These are phyloP conservation scores for Alouatta palliata DNA, from an alignment of 2,113 vertebrate species.

Conservation along the genomic window DNA sequence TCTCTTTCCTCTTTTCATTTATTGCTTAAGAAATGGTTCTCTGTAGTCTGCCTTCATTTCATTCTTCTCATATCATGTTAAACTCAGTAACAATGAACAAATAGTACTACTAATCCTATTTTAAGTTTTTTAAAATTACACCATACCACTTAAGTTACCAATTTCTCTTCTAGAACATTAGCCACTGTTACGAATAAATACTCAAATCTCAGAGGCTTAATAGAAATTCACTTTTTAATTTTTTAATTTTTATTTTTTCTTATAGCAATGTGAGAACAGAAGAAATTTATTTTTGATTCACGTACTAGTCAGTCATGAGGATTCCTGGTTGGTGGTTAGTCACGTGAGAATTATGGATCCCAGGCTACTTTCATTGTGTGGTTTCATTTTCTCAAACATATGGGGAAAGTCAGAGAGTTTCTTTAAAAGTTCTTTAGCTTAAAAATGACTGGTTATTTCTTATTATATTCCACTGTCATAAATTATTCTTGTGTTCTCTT, in stretches of 20 bases:
- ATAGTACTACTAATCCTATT: background rate
- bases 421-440: background rate
- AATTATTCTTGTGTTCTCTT: background rate
- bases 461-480: background rate
- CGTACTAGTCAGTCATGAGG: background rate
- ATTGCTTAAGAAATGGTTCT: background rate
- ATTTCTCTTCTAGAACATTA: background rate
- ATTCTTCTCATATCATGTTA: background rate
- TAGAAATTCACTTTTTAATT: background rate
- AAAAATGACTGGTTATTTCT: background rate
- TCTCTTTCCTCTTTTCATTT: background rate
- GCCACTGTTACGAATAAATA: background rate
- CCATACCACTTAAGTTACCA: background rate
- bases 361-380: background rate
- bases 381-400: background rate
- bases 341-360: background rate
- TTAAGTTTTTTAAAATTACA: background rate
- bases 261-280: too few species aligned
- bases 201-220: background rate
- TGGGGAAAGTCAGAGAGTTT: background rate
- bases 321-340: background rate
- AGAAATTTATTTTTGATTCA: background rate
- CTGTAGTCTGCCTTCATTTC: background rate
- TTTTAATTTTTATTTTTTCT: too few species aligned
- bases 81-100: conserved; percentile 1